phyloP scores from a whole-genome alignment of 2,888 invertebrate genomes.

The Biston stratarius region DNA sequence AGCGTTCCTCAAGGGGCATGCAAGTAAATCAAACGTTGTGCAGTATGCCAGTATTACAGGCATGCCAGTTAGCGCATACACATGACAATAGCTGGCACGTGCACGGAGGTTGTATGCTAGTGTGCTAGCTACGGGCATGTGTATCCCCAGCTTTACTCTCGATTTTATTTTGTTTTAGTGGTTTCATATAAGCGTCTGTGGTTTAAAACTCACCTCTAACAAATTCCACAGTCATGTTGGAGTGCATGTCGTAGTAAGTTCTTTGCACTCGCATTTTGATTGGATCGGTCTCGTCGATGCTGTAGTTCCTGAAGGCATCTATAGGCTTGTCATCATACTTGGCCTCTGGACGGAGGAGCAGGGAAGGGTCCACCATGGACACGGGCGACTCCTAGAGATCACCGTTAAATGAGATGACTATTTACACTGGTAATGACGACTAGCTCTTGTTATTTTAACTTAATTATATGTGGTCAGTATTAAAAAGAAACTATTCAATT shows the following conservation, averaged over 20 bases:
- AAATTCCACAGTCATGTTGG: constrained; percentile 94
- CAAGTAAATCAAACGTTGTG: too few species aligned
- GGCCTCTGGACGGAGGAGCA: constrained; percentile 92
- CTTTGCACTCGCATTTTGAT: constrained; percentile 92
- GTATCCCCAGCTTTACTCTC: too few species aligned
- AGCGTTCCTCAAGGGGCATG: too few species aligned
- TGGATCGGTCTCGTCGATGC: constrained; percentile 90
- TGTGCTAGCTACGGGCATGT: too few species aligned
- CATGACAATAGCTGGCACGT: too few species aligned
- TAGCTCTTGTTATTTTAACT: too few species aligned
- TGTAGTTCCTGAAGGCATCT: constrained; percentile 92
- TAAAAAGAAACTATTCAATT: too few species aligned
- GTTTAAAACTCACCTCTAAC: constrained; percentile 84
- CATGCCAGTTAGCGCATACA: too few species aligned
- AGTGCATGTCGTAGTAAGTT: constrained; percentile 96
- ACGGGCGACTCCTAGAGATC: constrained; percentile 58
- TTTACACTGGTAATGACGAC: neutral
- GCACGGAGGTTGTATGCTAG: too few species aligned
- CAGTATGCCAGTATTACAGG: too few species aligned
- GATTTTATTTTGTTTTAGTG: neutral
- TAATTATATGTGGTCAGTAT: too few species aligned
- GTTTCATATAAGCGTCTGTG: neutral
- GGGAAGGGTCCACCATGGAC: constrained; percentile 80
- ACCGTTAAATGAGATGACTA: neutral
- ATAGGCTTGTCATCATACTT: constrained; percentile 90